Conservation (phyloP, 2,888 invertebrate species). For the Ornithoptera priamus region DNA sequence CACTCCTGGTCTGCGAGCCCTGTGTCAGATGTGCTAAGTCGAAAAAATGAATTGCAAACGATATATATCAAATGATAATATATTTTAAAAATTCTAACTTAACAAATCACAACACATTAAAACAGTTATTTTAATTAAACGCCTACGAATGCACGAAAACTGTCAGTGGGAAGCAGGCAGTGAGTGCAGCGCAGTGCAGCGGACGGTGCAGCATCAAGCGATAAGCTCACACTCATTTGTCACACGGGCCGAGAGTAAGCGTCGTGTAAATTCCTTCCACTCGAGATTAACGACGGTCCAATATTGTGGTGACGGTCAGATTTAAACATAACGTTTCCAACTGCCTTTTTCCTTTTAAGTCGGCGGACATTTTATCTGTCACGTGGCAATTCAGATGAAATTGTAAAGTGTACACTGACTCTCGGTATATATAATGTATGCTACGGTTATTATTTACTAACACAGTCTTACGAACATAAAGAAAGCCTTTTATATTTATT, state of each 20-base stretch:
- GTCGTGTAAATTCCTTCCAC: conserved; percentile 71
- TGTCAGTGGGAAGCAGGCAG: conserved; percentile 37
- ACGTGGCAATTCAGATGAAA: conserved; percentile 45
- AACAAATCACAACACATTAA: conserved; percentile 18
- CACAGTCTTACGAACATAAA: not conserved
- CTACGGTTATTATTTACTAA: not conserved
- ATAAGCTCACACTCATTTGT: conserved; percentile 75
- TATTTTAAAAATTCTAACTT: conserved; percentile 1
- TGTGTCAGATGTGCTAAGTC: no score
- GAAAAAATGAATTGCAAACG: no score
- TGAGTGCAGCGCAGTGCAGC: conserved; percentile 40
- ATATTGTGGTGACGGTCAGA: conserved; percentile 44
- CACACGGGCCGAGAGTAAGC: conserved; percentile 64
- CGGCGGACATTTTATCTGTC: conserved; percentile 18
- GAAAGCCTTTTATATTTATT: no score
- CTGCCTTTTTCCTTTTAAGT: conserved; percentile 22
- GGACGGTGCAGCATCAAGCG: conserved; percentile 37
- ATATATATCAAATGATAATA: not conserved
- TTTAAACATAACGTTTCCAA: conserved; percentile 32
- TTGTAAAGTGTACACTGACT: conserved; percentile 1
- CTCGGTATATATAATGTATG: not conserved
- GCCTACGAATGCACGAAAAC: conserved; percentile 31
- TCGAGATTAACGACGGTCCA: conserved; percentile 65
- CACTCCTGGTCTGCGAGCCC: no score
- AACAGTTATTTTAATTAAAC: conserved; percentile 26